Evolutionary conservation across 2,797 vertebrate species (phyloP), one percentile per base, ranked within the genome.

Genomic region (Sebastes taczanowskii): DNA sequence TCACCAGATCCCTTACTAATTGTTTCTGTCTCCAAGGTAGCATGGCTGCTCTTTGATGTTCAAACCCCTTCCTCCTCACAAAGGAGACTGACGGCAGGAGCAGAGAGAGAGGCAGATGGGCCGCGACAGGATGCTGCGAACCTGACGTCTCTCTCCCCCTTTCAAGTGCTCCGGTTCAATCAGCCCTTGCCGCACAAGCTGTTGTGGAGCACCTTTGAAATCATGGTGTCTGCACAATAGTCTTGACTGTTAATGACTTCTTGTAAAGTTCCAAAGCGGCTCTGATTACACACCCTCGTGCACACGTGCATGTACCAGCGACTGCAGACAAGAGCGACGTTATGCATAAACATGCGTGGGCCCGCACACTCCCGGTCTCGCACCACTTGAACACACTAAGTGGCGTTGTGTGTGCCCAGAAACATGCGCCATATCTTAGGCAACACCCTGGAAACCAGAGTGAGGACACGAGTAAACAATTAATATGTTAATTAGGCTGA

Each of bases 181-280:
- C 95, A 96, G 94, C 92, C 94, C 91, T 94, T 74, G 85, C 94
- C 92, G 91, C 93, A 96, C 95, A 96, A 96, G 95, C 95, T 96
- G 96, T 95, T 96, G 95, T 93, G 93, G 94, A 96, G 94, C 96
- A 95, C 95, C 95, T 96, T 96, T 96, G 95, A 96, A 96, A 96
- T 95, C 93, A 93, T 81, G 92, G 90, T 86, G 92, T 93, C 94
- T 94, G 93, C 95, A 96, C 95, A 96, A 96, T 95, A 96, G 95
- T 95, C 95, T 92, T 95, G 94, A 96, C 95, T 95, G 94, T 95
- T 96, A 96, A 96, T 95, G 95, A 95, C 94, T 95, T 94, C 94
- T 95, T 96, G 94, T 95, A 95, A 96, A 96, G 94, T 96, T 96
- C 95, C 93, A 94, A 95, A 95, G 95, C 89, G 81, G 71, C 90